phyloP scores from a whole-genome alignment of 2,113 vertebrate species.

The Bothrops jararaca region DNA sequence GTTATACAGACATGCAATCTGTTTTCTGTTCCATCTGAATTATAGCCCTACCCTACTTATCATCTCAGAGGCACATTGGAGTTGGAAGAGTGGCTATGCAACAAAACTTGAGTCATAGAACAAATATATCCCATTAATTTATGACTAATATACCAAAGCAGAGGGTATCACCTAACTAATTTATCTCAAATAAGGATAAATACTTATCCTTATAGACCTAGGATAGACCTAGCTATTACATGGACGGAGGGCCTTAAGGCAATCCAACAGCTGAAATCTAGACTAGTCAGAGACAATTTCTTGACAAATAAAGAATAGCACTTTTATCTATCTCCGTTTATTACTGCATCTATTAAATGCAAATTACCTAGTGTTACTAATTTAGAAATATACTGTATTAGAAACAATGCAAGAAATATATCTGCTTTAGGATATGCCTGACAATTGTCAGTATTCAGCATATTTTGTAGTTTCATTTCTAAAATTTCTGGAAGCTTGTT shows the following conservation, averaged over 20 bases:
- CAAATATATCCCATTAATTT: not conserved
- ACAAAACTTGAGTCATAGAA: not conserved
- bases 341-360: conserved; percentile 59
- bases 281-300: not conserved
- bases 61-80: not conserved
- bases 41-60: not conserved
- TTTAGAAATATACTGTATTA: conserved; percentile 49
- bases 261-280: not conserved
- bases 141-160: not conserved
- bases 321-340: conserved; percentile 57
- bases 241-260: not conserved
- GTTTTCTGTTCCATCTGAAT: not conserved
- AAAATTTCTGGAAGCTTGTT: conserved; percentile 67
- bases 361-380: conserved; percentile 63
- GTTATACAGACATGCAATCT: not conserved
- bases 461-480: conserved; percentile 66
- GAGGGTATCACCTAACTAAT: not conserved
- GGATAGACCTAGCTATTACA: not conserved
- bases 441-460: conserved; percentile 33
- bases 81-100: not conserved
- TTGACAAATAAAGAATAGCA: conserved; percentile 15
- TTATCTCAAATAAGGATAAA: not conserved
- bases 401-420: conserved; percentile 45
- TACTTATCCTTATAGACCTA: too few species aligned
- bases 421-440: conserved; percentile 47